Evolutionary conservation across 2,113 vertebrate genomes (phyloP).

Genomic region (Tachycineta bicolor): DNA sequence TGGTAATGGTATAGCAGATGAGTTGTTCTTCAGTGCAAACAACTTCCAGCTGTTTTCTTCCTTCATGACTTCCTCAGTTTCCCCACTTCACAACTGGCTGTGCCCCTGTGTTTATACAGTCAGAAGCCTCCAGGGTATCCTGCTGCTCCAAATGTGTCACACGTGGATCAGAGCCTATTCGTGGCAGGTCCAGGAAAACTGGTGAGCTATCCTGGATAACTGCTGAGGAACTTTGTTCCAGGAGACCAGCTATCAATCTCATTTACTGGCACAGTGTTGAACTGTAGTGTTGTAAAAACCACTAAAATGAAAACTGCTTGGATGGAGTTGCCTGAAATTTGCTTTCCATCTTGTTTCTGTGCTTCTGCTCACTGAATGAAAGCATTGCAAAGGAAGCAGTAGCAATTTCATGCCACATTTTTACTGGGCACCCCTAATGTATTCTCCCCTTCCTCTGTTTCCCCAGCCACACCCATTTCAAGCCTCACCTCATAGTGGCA

Average conservation of each 20-base stretch:
- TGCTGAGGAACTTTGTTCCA: background rate
- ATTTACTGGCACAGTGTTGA: background rate
- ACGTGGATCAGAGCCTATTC: background rate
- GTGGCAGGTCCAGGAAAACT: background rate
- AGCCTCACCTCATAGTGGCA: background rate
- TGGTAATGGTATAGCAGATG: fast-evolving
- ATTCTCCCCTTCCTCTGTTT: background rate
- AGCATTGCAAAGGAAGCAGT: fast-evolving
- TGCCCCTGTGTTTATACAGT: background rate
- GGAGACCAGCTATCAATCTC: background rate
- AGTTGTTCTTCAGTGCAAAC: background rate
- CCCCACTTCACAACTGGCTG: fast-evolving
- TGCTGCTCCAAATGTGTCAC: background rate
- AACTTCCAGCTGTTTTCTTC: background rate
- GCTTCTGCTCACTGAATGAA: background rate
- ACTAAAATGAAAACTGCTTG: background rate
- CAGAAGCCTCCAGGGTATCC: background rate
- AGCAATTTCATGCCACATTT: background rate
- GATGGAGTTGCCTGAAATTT: background rate
- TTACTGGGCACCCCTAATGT: background rate
- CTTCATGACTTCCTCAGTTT: background rate
- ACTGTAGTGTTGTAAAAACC: background rate
- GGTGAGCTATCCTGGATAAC: background rate
- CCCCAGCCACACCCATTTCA: background rate
- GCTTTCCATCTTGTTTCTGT: background rate